phyloP scores from a whole-genome alignment of 2,113 vertebrate genomes.

The Sigmodon hispidus region DNA sequence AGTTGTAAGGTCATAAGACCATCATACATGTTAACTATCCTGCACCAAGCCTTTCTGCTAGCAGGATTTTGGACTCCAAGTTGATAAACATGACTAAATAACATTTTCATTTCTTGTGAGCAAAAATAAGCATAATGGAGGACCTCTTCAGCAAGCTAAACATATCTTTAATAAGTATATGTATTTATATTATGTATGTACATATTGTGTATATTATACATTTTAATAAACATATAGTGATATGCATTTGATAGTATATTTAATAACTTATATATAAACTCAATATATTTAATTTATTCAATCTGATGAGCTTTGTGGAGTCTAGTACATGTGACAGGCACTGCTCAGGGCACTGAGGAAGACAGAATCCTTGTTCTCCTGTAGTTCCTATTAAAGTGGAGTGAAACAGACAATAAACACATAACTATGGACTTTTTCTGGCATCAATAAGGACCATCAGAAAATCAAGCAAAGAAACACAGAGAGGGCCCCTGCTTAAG shows the following conservation, averaged over 20 bases:
- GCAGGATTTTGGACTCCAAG: not conserved
- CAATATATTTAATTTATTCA: not conserved
- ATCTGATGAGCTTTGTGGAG: not conserved
- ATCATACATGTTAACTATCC: not conserved
- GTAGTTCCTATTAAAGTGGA: not conserved
- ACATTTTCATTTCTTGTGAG: not conserved
- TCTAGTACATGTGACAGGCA: not conserved
- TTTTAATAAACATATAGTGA: no score
- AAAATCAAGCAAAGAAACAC: fast-evolving
- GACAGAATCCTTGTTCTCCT: not conserved
- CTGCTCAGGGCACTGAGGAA: not conserved
- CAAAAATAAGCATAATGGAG: not conserved
- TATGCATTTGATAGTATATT: no score
- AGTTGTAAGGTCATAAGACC: not conserved
- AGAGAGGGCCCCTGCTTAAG: fast-evolving
- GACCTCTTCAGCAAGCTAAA: not conserved
- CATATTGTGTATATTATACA: no score
- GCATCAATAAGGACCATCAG: not conserved
- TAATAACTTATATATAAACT: not conserved
- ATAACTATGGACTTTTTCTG: not conserved
- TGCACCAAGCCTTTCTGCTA: not conserved
- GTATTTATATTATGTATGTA: no score
- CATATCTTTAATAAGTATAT: not conserved
- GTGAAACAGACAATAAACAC: not conserved
- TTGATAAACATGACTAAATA: not conserved